These are phyloP conservation scores for Chymomyza caudatula DNA, from an alignment of 2,888 invertebrate species.

Conservation along the genomic window DNA sequence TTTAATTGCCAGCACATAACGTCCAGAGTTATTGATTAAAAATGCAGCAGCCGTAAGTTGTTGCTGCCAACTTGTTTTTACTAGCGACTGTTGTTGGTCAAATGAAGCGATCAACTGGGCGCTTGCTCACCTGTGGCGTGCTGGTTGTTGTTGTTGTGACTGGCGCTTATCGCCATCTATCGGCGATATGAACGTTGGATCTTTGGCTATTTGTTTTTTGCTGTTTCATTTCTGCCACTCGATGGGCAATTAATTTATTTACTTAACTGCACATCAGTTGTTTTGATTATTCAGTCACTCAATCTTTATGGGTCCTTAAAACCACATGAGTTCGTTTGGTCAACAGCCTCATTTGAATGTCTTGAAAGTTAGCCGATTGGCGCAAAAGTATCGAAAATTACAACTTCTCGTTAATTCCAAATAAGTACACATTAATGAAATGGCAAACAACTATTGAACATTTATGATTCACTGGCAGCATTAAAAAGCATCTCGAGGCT, in stretches of 20 bases:
- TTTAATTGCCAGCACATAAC: conserved; percentile 52
- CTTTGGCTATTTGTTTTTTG: conserved; percentile 18
- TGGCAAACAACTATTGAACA: not conserved
- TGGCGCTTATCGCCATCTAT: conserved; percentile 1
- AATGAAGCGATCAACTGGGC: conserved; percentile 54
- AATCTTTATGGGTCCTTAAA: conserved; percentile 14
- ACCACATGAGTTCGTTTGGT: conserved; percentile 48
- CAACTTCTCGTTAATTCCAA: not conserved
- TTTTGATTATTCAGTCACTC: conserved; percentile 2
- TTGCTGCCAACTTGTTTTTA: conserved; percentile 28
- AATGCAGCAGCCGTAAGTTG: conserved; percentile 27
- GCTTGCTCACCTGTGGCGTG: conserved; percentile 4
- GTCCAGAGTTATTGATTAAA: conserved; percentile 51
- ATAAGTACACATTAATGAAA: not conserved
- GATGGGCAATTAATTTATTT: conserved; percentile 51
- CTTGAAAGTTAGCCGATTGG: conserved; percentile 20
- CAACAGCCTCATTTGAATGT: conserved; percentile 16
- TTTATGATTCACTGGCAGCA: not conserved
- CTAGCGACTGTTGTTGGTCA: conserved; percentile 3
- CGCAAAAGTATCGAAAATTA: conserved; percentile 5
- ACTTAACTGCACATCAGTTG: conserved; percentile 35
- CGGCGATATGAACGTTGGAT: conserved; percentile 11
- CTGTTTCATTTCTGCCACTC: conserved; percentile 14
- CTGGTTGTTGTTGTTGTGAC: not conserved
- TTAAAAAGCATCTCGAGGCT: not conserved